Percentiles rank a stretch among this genome's conserved stretches.
These are phyloP conservation scores for Drosophila trapezifrons DNA, from an alignment of 1,140 invertebrate species.

Conservation along the genomic window DNA sequence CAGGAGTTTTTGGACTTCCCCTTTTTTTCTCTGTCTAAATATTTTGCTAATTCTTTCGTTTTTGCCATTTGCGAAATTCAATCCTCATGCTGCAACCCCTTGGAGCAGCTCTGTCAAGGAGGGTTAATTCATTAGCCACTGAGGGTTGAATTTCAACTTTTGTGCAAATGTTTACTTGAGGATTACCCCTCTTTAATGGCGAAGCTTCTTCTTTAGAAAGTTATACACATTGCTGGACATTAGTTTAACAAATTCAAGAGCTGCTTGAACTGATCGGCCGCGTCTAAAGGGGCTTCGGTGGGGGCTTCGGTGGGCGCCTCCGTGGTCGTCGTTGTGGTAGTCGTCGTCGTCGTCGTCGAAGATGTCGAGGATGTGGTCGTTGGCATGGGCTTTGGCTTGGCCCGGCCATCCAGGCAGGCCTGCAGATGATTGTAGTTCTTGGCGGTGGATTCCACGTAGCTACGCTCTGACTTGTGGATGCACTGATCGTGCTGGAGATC, in stretches of 20 bases:
- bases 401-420: slow-evolving; percentile 67
- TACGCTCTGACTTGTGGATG: slow-evolving; percentile 54
- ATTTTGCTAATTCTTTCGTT: slow-evolving; percentile 20
- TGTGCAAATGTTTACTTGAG: slow-evolving; percentile 20
- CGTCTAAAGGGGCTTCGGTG: slow-evolving; percentile 36
- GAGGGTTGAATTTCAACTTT: slow-evolving; percentile 45
- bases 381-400: slow-evolving; percentile 49
- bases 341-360: slow-evolving; percentile 59
- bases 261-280: slow-evolving; percentile 73
- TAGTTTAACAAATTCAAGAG: slow-evolving; percentile 76
- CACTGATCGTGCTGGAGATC: slow-evolving; percentile 72
- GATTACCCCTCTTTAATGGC: slow-evolving; percentile 38
- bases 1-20: slow-evolving; percentile 2
- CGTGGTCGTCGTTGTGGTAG: slow-evolving; percentile 55
- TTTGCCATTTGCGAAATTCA: slow-evolving; percentile 35
- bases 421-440: slow-evolving; percentile 75
- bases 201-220: slow-evolving; percentile 11
- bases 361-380: slow-evolving; percentile 34
- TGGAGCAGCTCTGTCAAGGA: neutral
- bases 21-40: slow-evolving; percentile 5
- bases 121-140: slow-evolving; percentile 46
- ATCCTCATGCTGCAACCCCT: slow-evolving; percentile 32
- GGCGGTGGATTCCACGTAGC: slow-evolving; percentile 65
- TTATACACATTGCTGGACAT: slow-evolving; percentile 34
- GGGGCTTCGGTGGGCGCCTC: slow-evolving; percentile 51